These are phyloP conservation scores for Bimastos eiseni DNA, from an alignment of 2,888 invertebrate genomes.

Conservation along the genomic window DNA sequence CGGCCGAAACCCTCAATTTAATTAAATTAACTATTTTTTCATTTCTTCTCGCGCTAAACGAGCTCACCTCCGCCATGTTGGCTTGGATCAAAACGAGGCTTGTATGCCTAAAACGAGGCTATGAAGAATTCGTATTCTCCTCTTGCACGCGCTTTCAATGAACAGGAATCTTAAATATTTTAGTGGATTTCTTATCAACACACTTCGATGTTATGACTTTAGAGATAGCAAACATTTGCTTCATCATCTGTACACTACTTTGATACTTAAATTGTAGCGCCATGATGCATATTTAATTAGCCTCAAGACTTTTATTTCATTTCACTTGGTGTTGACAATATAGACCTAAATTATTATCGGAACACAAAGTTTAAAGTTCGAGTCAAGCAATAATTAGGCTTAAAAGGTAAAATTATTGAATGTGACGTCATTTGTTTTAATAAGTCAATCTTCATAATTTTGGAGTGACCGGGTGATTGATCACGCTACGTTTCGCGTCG, in stretches of 20 bases:
- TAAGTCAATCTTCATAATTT: no score
- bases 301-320: background rate
- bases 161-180: background rate
- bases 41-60: background rate
- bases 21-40: background rate
- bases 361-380: no score
- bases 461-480: no score
- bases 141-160: background rate
- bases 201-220: background rate
- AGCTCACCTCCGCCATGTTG: conserved; percentile 61
- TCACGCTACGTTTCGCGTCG: no score
- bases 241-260: background rate
- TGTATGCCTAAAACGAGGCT: background rate
- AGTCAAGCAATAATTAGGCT: no score
- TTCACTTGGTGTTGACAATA: no score
- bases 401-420: no score
- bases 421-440: no score
- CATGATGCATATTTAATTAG: background rate
- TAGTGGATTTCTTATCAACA: background rate
- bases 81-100: conserved; percentile 15
- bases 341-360: no score
- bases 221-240: background rate
- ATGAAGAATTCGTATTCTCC: background rate
- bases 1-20: background rate
- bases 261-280: no score